Evolutionary conservation across 2,888 invertebrate genomes (phyloP).

Genomic region (Calameuta filiformis): DNA sequence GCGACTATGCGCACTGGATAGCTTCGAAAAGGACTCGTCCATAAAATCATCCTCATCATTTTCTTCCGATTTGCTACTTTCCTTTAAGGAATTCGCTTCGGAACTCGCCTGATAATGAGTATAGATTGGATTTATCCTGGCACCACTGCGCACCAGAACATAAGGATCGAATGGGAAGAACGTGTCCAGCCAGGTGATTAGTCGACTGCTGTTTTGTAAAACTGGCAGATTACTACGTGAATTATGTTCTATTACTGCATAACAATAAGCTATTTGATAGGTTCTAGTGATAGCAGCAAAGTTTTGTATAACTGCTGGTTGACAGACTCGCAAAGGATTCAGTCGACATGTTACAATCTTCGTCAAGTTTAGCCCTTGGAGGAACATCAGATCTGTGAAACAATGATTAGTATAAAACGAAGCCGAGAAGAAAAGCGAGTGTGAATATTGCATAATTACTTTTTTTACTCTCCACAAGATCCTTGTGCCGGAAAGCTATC

Average conservation of each 20-base stretch:
- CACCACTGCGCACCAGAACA: conserved; percentile 71
- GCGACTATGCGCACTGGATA: background rate
- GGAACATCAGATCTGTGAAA: conserved; percentile 79
- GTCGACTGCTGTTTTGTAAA: conserved; percentile 68
- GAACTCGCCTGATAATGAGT: conserved; percentile 67
- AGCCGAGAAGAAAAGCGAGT: background rate
- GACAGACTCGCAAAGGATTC: conserved; percentile 89
- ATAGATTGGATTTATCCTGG: conserved; percentile 66
- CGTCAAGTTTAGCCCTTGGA: conserved; percentile 85
- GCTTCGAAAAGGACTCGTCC: conserved; percentile 53
- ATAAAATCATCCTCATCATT: conserved; percentile 43
- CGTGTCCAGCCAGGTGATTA: conserved; percentile 69
- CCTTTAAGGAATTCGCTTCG: conserved; percentile 37
- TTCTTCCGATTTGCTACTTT: conserved; percentile 23
- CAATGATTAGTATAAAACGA: conserved; percentile 24
- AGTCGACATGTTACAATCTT: conserved; percentile 86
- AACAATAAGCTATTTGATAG: conserved; percentile 93
- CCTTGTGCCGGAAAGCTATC: conserved; percentile 88
- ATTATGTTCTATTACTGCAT: conserved; percentile 89
- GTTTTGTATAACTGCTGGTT: conserved; percentile 79
- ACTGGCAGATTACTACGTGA: conserved; percentile 72
- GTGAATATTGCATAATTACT: conserved; percentile 69
- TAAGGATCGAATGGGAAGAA: conserved; percentile 96
- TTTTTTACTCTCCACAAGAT: conserved; percentile 81
- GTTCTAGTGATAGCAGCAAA: conserved; percentile 85